Conservation (phyloP, 2,797 vertebrate genomes). For the Aeoliscus strigatus region DNA sequence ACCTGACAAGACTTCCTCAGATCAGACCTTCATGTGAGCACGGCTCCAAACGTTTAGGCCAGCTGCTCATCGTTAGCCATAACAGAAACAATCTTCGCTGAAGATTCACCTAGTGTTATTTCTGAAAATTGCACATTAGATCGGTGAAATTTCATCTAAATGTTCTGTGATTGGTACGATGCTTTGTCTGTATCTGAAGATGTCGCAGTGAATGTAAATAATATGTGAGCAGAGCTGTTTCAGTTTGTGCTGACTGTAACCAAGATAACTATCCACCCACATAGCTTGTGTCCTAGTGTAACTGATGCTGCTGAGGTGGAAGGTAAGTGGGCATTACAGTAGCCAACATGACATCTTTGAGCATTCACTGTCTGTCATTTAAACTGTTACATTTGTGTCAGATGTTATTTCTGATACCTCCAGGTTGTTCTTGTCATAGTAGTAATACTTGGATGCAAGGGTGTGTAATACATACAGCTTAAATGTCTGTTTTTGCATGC, state of each 20-base stretch:
- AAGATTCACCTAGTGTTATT: too few relatives aligned
- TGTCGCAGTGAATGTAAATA: constrained; percentile 8
- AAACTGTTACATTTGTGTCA: background rate
- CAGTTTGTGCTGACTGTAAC: constrained; percentile 17
- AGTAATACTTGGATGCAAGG: background rate
- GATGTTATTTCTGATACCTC: background rate
- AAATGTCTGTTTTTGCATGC: background rate
- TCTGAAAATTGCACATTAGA: too few relatives aligned
- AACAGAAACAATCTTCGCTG: too few relatives aligned
- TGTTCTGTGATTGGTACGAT: too few relatives aligned
- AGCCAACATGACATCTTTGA: constrained; percentile 15
- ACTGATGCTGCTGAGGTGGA: constrained; percentile 40
- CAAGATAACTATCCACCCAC: constrained; percentile 41
- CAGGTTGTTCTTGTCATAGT: background rate
- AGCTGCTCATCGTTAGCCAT: too few relatives aligned
- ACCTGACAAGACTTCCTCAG: too few relatives aligned
- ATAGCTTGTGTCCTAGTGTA: constrained; percentile 46
- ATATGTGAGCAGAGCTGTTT: constrained; percentile 11
- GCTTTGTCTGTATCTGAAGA: constrained; percentile 5
- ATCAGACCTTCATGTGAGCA: too few relatives aligned
- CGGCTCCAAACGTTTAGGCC: too few relatives aligned
- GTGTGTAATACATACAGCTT: background rate
- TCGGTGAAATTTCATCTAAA: too few relatives aligned
- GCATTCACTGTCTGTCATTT: constrained; percentile 5
- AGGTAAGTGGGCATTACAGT: constrained; percentile 56